Percentiles rank a stretch among this genome's conserved stretches.
Conservation (phyloP, 2,113 vertebrate species). For the Eulemur rufifrons region DNA sequence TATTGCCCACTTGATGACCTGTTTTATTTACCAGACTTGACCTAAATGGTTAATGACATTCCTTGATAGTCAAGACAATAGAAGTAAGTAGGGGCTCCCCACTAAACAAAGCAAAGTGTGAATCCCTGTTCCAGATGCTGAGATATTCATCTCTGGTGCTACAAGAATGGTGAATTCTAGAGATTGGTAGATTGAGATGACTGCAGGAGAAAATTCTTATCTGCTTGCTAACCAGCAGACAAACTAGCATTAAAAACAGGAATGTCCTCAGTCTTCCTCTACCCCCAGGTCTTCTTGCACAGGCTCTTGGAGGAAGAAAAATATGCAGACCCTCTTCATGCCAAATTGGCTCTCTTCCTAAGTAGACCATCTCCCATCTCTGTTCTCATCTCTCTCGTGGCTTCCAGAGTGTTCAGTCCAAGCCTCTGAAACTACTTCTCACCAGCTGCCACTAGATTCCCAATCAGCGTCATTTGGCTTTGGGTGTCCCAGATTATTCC, state of each 20-base stretch:
- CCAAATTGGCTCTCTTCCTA: not conserved
- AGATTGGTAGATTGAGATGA: not conserved
- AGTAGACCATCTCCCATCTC: not conserved
- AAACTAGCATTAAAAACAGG: not conserved
- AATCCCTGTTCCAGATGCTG: not conserved
- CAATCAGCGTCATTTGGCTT: not conserved
- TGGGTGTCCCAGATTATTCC: not conserved
- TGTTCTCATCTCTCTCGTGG: not conserved
- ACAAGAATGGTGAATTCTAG: not conserved
- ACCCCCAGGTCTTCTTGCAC: not conserved
- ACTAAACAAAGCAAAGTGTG: not conserved
- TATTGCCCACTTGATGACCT: not conserved
- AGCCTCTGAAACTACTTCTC: not conserved
- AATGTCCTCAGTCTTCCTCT: not conserved
- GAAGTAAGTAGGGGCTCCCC: not conserved
- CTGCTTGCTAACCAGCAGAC: not conserved
- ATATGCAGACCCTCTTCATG: not conserved
- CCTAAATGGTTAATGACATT: not conserved
- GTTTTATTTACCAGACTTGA: not conserved
- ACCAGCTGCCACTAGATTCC: not conserved
- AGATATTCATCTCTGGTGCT: not conserved
- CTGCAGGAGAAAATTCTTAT: not conserved
- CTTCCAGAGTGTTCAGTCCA: not conserved
- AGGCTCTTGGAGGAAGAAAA: not conserved
- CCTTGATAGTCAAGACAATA: not conserved